Base-by-base conservation (phyloP, 2,797 vertebrate species). In the Gallinago stenura region DNA sequence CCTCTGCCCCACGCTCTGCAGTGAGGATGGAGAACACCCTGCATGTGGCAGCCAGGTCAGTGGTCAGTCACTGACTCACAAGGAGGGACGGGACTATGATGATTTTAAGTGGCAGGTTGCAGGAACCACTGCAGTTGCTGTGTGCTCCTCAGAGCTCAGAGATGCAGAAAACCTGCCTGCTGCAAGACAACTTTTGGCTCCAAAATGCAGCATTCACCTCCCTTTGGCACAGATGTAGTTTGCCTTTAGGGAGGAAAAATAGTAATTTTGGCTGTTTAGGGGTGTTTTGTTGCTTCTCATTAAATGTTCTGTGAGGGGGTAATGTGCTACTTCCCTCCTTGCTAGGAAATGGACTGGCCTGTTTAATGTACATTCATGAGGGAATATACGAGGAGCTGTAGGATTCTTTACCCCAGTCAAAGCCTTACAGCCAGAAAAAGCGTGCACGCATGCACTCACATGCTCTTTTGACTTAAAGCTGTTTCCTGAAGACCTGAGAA, bases 371-470 rank as follows among this genome's bases (percentile, higher is more conserved):
- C 2, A 9, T 72, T 43, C 10, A 8, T 33, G 64, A 79, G 18
- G 33, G 14, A 75, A 68, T 50, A 43, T 26, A 70, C 30, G 72
- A 78, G 72, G 31, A 64, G 3, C 17, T 73, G 22, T 31, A 60
- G 61, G 41, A 65, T 10, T 69, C 90, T 82, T 79, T 53, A 80
- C 80, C 15, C 9, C 15, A 48, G 45, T 46, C 41, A 90, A 94
- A 94, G 18, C 15, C 7, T 2, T 57, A n/a, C 22, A 89, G 45
- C 3, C 60, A 87, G 54, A 73, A 65, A 87, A 89, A 60, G 7
- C 0, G 0, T 19, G 39, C 30, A 7, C 43, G 24, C 19, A n/a
- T 2, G 1, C 6, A 70, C 18, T 54, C 8, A 16, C 4, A 10
- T 9, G 17, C 28, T 84, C 25, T 45, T 89, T 56, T 77, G 35